Percentiles rank a stretch among this genome's conserved stretches.
Conservation (phyloP, 2,113 vertebrate species). For the Raphicerus campestris region DNA sequence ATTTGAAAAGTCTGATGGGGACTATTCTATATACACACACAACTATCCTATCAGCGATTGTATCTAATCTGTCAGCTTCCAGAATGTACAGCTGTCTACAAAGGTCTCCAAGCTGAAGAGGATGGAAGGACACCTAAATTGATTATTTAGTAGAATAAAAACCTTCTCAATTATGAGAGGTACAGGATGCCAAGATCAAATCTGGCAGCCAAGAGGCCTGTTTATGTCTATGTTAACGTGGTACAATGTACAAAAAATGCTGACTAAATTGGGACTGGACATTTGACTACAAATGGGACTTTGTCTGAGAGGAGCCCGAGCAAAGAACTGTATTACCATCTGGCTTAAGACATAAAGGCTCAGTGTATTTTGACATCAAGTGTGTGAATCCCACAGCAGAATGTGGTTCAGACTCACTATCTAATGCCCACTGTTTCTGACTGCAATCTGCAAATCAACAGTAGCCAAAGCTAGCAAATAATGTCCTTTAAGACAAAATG, state of each 20-base stretch:
- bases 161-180: conserved; percentile 33
- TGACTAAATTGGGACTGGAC: conserved; percentile 12
- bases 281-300: conserved; percentile 51
- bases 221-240: background rate
- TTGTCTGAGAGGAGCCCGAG: conserved; percentile 35
- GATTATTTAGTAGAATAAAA: conserved; percentile 46
- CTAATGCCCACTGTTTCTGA: conserved; percentile 3
- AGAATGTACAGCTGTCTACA: background rate
- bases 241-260: conserved; percentile 28
- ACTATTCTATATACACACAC: background rate
- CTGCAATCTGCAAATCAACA: conserved; percentile 38
- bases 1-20: background rate
- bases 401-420: background rate
- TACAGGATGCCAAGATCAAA: conserved; percentile 38
- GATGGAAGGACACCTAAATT: background rate
- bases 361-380: conserved; percentile 60
- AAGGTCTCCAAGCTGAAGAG: background rate
- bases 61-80: conserved; percentile 6
- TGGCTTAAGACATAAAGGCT: conserved; percentile 60
- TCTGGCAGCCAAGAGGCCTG: conserved; percentile 11
- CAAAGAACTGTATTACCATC: conserved; percentile 41
- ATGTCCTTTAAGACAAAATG: background rate
- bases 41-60: conserved; percentile 32
- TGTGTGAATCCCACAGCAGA: conserved; percentile 26
- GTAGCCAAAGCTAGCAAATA: background rate